Evolutionary conservation across 1,140 invertebrate genomes (phyloP), one percentile per base, ranked within the genome.

Genomic region (Oedothorax gibbosus): DNA sequence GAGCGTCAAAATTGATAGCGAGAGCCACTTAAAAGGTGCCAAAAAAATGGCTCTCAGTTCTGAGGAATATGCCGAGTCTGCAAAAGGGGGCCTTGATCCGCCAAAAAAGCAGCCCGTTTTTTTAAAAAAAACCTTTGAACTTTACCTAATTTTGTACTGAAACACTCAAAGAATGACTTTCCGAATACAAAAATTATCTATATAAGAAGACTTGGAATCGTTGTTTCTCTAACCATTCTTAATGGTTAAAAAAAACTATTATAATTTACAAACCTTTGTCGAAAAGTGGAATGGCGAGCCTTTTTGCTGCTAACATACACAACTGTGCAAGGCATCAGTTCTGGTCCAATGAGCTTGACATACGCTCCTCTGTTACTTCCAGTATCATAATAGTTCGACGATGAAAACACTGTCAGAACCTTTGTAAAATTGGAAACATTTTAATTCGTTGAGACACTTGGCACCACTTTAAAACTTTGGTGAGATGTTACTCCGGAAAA

Each of bases 361-460:
- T 97, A 98, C 1, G 96, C 96, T 0, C 96, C 96, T 88, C 96
- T 95, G 89, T 98, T 98, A 35, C 95, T 97, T 2, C 96, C 96
- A 50, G 95, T 91, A 89, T 97, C 96, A 90, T 98, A 98, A 89
- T 98, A 98, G 90, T 97, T 97, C 3, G 96, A 98, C 0, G 96
- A 96, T 11, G 96, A 97, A 90, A 98, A 98, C 87, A 98, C 94
- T 57, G 96, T 98, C 86, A 98, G 93, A 66, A 96, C 94, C 95
- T 96, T 87, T 6, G 88, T 88, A 56, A 78, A 88, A 73, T 60
- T 10, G 4, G 21, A 75, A 75, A 35, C 12, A 9, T 60, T 35
- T 35, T 35, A 35, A 35, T 35, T 35, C 35, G 35, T 35, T 35
- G 35, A 35, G 35, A 35, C 35, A 35, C 35, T 35, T 35, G 1